Evolutionary conservation across 2,797 vertebrate genomes (phyloP).

Genomic region (Calcarius lapponicus): DNA sequence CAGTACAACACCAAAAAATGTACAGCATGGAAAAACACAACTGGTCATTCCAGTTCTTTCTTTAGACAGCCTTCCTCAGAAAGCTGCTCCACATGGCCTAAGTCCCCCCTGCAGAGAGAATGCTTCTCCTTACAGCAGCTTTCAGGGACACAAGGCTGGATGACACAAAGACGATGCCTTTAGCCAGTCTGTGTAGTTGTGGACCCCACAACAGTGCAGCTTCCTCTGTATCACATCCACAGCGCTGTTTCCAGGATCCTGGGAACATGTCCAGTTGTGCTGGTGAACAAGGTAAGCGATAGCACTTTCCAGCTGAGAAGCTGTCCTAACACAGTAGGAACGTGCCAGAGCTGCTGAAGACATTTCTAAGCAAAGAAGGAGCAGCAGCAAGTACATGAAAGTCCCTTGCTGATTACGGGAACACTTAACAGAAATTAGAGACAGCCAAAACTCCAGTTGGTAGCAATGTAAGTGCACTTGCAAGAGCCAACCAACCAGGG

Average conservation of each 20-base stretch:
- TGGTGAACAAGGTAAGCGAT: neutral
- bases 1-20: neutral
- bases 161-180: neutral
- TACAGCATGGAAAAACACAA: neutral
- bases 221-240: conserved; percentile 25
- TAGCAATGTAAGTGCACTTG: neutral
- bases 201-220: conserved; percentile 49
- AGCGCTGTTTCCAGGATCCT: neutral
- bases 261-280: neutral
- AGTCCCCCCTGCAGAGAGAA: neutral
- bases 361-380: conserved; percentile 53
- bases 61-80: conserved; percentile 47
- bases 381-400: conserved; percentile 51
- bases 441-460: conserved; percentile 15
- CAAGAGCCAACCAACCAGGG: conserved; percentile 29
- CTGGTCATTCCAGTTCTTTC: neutral
- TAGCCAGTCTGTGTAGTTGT: conserved; percentile 56
- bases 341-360: neutral
- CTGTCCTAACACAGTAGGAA: neutral
- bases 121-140: conserved; percentile 45
- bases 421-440: neutral
- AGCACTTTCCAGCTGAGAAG: neutral
- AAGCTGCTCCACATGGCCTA: neutral
- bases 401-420: neutral
- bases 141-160: neutral